phyloP scores from a whole-genome alignment of 2,888 invertebrate species.

The Nycteola revayana region DNA sequence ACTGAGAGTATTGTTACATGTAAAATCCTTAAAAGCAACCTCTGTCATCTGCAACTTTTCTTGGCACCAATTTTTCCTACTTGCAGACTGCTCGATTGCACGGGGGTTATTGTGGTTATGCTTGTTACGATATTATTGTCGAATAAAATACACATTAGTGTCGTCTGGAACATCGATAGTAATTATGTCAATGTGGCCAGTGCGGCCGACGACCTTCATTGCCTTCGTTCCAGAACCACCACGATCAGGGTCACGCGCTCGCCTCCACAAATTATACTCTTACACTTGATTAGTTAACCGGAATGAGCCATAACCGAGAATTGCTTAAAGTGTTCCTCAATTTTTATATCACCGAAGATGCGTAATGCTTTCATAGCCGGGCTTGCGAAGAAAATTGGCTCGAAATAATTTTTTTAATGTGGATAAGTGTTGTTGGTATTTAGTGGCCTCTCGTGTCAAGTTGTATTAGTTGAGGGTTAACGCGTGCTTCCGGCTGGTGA shows the following conservation, averaged over 20 bases:
- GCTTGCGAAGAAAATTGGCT: background rate
- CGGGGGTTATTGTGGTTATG: too few relatives aligned
- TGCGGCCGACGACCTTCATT: conserved; percentile 36
- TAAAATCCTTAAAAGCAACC: too few relatives aligned
- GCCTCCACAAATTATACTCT: conserved; percentile 28
- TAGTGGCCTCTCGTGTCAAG: conserved; percentile 2
- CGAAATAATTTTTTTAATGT: background rate
- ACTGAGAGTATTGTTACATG: conserved; percentile 2
- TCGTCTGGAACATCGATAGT: conserved; percentile 14
- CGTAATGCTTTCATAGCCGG: conserved; percentile 8
- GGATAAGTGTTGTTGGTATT: too few relatives aligned
- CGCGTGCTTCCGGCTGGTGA: conserved; percentile 26
- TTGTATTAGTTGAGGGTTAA: conserved; percentile 10
- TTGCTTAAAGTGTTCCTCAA: conserved; percentile 16
- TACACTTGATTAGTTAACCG: conserved; percentile 29
- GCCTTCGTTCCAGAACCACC: conserved; percentile 24
- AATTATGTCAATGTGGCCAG: conserved; percentile 26
- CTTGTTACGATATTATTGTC: conserved; percentile 2
- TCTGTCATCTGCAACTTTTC: too few relatives aligned
- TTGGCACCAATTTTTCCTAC: too few relatives aligned
- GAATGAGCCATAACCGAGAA: conserved; percentile 23
- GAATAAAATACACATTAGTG: conserved; percentile 15
- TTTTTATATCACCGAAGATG: conserved; percentile 18
- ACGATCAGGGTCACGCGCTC: conserved; percentile 38
- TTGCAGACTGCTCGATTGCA: too few relatives aligned